Base-by-base conservation (phyloP, 2,113 vertebrate genomes). In the Nibea coibor region DNA sequence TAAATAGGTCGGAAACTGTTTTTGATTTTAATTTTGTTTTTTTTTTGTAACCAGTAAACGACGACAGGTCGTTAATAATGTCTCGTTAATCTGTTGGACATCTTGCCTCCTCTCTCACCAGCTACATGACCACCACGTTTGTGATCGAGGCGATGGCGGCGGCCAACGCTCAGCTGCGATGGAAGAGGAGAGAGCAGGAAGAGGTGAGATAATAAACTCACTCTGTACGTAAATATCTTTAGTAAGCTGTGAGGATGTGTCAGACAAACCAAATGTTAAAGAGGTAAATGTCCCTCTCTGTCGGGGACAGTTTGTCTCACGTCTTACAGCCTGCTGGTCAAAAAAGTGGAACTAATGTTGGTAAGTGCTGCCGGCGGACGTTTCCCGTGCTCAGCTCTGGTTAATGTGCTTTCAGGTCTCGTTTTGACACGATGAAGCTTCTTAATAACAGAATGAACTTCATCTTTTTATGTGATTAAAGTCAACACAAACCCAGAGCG, bases 111-210 rank as follows among this genome's bases (percentile, higher is more conserved):
- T 31, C 20, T 64, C 39, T 16, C 56, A 1, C 4, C 14, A 99
- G 98, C 92, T 99, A 98, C 61, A 95, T 99, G 96, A 99, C 97
- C 0, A 99, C 97, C 0, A 99, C 98, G 0, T 99, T 99, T 47
- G 96, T 99, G 90, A 95, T 99, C 12, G 98, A 99, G 94, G 97
- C 97, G 72, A 99, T 99, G 98, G 98, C 97, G 5, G 96, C 97
- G 3, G 98, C 98, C 66, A 99, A 99, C 0, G 98, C 98, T 48
- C 97, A 97, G 87, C 94, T 99, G 73, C 95, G 89, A 81, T 98
- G 97, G 97, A 99, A 98, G 93, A 97, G 96, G 87, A 95, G 96
- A 87, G 97, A 99, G 77, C 96, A 95, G 86, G 96, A 90, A 64
- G 96, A 97, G 96, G 98, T 98, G 81, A 86, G 87, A 42, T 9